Base-by-base conservation (phyloP, 1,140 invertebrate genomes). In the Neotoxoptera formosana region DNA sequence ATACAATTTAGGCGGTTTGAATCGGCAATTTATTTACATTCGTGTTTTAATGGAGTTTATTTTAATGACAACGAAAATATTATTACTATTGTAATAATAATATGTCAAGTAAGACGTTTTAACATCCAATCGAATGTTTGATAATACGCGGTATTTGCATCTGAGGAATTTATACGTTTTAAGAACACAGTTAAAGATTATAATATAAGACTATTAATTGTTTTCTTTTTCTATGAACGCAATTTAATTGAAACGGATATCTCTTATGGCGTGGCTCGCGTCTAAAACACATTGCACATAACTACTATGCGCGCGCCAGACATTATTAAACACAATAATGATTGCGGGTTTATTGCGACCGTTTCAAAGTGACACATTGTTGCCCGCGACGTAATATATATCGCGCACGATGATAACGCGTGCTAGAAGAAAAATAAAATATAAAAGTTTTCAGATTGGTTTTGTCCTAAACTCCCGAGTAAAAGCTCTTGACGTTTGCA, bases 401-500 rank as follows among this genome's bases (percentile, higher is more conserved):
- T 89, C 87, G 47, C n/a, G 11, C 48, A 23, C 87, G 36, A 36
- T 53, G 21, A 89, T 89, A 89, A 53, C 48, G 48, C 7, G 48
- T 25, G n/a, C 7, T 23, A 53, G 87, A 34, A n/a, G 8, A 89
- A 89, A 51, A 53, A 88, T 51, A 88, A 88, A 51, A 34, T 89
- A 53, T 53, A 53, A 56, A 89, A 89, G 88, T 89, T 89, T 89
- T 23, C 14, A 56, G 34, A 89, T 89, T 56, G n/a, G 88, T 89
- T 89, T 56, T 56, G 47, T 53, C 48, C 88, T 89, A 36, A 89
- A 89, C 88, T 89, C 23, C 9, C 41, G 25, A 56, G 34, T 89
- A 89, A 89, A 89, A 89, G 48, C 51, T 89, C 34, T 56, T 89
- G 88, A 89, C 34, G 23, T 89, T 89, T 41, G 21, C 21, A 41